These are phyloP conservation scores for Synanthedon tipuliformis DNA, from an alignment of 2,888 invertebrate genomes.

Conservation along the genomic window DNA sequence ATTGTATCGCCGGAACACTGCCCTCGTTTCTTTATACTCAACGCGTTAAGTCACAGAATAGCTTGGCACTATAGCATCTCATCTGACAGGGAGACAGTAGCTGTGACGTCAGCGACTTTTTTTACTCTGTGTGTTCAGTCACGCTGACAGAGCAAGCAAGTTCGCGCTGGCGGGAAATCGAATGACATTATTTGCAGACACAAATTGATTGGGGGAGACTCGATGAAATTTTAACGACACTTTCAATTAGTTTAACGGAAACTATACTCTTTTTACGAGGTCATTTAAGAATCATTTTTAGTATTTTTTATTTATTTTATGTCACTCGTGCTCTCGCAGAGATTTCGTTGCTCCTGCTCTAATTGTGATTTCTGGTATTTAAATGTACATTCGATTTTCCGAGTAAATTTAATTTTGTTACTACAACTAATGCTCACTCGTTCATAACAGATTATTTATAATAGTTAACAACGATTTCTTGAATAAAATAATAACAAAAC, in stretches of 20 bases:
- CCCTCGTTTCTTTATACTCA: not conserved
- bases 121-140: conserved; percentile 3
- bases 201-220: conserved; percentile 4
- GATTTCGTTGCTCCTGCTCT: no score
- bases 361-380: no score
- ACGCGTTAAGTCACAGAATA: not conserved
- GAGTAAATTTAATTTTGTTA: no score
- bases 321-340: not conserved
- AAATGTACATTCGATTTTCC: no score
- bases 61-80: not conserved
- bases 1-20: not conserved
- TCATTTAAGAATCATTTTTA: not conserved
- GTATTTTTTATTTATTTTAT: not conserved
- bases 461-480: no score
- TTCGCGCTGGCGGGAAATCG: conserved; percentile 1
- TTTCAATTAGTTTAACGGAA: conserved; percentile 10
- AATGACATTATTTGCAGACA: conserved; percentile 6
- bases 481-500: no score
- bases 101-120: not conserved
- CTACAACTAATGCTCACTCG: no score
- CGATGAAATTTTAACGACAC: conserved; percentile 5
- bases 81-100: not conserved
- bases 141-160: conserved; percentile 3
- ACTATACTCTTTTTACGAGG: not conserved
- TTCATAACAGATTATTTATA: no score